These are phyloP conservation scores for Sapajus apella DNA, from an alignment of 2,113 vertebrate genomes.

Conservation along the genomic window DNA sequence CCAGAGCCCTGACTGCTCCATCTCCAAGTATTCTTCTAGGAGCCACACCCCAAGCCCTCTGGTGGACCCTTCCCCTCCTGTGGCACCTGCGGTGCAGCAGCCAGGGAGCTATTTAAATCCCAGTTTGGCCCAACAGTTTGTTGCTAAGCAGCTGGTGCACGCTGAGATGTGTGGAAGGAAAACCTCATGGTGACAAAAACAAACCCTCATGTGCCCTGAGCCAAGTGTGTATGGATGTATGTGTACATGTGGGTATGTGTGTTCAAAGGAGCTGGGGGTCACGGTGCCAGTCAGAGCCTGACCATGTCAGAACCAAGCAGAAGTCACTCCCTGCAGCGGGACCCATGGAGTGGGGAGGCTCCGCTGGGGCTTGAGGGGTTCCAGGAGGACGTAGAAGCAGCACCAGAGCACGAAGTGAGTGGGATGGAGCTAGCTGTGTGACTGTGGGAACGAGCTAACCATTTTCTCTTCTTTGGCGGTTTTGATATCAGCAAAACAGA, in stretches of 20 bases:
- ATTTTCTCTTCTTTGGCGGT: not conserved
- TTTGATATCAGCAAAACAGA: not conserved
- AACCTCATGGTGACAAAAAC: conserved; percentile 67
- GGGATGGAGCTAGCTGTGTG: not conserved
- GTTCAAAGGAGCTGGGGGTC: conserved; percentile 52
- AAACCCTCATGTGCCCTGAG: conserved; percentile 66
- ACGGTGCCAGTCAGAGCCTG: not conserved
- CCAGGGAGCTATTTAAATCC: conserved; percentile 55
- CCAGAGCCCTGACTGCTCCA: not conserved
- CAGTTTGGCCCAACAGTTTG: conserved; percentile 68
- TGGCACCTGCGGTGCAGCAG: not conserved
- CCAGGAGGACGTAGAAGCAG: fast-evolving
- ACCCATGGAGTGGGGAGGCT: not conserved
- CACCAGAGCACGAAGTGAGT: fast-evolving
- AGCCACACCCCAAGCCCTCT: fast-evolving
- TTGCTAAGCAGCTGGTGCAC: conserved; percentile 82
- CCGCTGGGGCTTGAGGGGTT: not conserved
- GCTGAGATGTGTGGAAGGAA: conserved; percentile 76
- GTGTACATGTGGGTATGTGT: not conserved
- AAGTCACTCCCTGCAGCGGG: not conserved
- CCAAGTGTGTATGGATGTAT: not conserved
- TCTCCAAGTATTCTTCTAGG: not conserved
- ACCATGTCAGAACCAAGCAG: not conserved
- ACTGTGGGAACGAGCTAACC: not conserved
- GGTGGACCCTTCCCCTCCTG: not conserved